phyloP scores from a whole-genome alignment of 1,140 invertebrate species.

The Vollenhovia emeryi region DNA sequence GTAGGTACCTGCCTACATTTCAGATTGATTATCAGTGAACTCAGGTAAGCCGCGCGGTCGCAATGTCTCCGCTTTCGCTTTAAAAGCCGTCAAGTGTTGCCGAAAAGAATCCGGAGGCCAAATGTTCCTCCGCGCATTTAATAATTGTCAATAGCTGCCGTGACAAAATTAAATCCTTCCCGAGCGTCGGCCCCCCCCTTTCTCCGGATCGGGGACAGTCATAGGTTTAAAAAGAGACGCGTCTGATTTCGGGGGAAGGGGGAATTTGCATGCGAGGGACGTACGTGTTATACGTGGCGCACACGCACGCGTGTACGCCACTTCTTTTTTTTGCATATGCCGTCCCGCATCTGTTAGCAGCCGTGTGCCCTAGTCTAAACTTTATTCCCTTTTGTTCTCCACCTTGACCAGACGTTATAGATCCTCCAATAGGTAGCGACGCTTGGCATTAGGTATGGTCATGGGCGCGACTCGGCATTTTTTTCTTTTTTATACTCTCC shows the following conservation, averaged over 20 bases:
- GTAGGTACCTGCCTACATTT: too few species aligned
- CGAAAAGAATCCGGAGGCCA: background rate
- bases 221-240: conserved; percentile 21
- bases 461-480: conserved; percentile 24
- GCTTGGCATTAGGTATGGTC: conserved; percentile 52
- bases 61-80: background rate
- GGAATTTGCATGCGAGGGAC: background rate
- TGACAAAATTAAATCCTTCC: background rate
- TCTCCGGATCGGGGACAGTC: too few species aligned
- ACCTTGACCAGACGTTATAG: conserved; percentile 44
- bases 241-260: background rate
- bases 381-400: conserved; percentile 56
- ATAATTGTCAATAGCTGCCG: background rate
- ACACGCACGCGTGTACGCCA: conserved; percentile 13
- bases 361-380: conserved; percentile 55
- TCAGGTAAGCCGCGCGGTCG: background rate
- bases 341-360: conserved; percentile 62
- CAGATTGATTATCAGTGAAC: background rate
- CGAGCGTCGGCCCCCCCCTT: background rate
- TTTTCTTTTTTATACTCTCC: background rate
- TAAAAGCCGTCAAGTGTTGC: background rate
- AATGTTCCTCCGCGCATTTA: background rate
- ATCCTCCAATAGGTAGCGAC: conserved; percentile 14
- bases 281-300: conserved; percentile 4
- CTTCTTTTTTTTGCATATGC: conserved; percentile 52